Conservation (phyloP, 2,113 vertebrate species). For the Pituophis catenifer region DNA sequence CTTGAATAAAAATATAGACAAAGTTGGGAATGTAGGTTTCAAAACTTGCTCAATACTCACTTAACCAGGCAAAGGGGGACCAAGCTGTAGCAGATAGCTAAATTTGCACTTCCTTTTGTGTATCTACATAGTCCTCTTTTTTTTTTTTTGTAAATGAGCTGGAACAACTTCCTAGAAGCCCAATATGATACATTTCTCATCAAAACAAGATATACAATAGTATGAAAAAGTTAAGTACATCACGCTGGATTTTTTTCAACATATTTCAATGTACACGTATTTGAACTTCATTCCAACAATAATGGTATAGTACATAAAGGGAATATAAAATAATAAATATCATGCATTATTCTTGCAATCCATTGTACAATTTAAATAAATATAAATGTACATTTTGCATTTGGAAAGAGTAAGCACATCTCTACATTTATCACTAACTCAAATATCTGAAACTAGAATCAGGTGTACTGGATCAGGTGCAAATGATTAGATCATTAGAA, state of each 20-base stretch:
- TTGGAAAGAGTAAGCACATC: not conserved
- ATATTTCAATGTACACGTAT: too few species aligned
- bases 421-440: not conserved
- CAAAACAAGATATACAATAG: too few species aligned
- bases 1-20: not conserved
- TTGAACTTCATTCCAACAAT: too few species aligned
- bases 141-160: not conserved
- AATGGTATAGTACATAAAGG: too few species aligned
- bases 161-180: not conserved
- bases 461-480: not conserved
- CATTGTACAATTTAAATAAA: not conserved
- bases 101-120: too few species aligned
- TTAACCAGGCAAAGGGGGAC: not conserved
- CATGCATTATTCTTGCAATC: not conserved
- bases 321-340: too few species aligned
- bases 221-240: too few species aligned
- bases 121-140: too few species aligned
- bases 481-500: not conserved
- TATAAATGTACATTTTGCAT: not conserved
- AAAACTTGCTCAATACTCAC: not conserved
- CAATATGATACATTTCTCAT: too few species aligned
- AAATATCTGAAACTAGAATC: not conserved
- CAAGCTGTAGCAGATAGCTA: not conserved
- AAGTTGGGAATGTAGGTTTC: not conserved
- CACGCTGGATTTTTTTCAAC: too few species aligned